Percentiles rank a stretch among this genome's conserved stretches.
Conservation (phyloP, 2,888 invertebrate genomes). For the Stenurella melanura region DNA sequence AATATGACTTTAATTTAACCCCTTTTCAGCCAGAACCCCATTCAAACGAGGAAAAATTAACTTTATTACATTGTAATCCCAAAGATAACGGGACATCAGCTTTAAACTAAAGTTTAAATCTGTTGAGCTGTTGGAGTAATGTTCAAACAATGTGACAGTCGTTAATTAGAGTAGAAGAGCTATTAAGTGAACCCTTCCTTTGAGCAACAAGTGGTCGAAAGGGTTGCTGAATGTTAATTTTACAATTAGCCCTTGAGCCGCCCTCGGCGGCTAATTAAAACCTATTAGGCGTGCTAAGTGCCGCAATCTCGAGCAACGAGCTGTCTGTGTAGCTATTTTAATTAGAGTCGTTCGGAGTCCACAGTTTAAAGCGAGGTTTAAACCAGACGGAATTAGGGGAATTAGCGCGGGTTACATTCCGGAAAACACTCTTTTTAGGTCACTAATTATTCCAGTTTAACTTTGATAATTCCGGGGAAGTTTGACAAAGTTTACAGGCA, state of each 20-base stretch:
- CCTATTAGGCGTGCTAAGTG: constrained; percentile 62
- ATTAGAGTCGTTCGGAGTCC: constrained; percentile 49
- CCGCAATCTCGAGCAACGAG: constrained; percentile 54
- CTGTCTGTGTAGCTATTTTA: constrained; percentile 51
- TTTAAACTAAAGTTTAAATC: constrained; percentile 54
- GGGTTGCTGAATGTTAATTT: constrained; percentile 67
- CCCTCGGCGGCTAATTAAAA: constrained; percentile 66
- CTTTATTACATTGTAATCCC: constrained; percentile 52
- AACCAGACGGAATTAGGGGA: constrained; percentile 48
- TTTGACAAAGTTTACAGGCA: constrained; percentile 28
- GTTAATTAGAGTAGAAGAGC: constrained; percentile 63
- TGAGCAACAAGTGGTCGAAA: constrained; percentile 66
- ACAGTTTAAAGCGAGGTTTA: constrained; percentile 46
- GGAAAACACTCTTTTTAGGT: constrained; percentile 45
- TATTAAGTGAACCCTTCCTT: constrained; percentile 63
- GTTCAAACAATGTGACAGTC: constrained; percentile 64
- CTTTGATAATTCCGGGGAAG: constrained; percentile 45
- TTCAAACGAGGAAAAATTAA: constrained; percentile 41
- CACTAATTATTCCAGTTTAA: constrained; percentile 45
- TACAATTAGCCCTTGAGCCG: constrained; percentile 64
- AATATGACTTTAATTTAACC: constrained; percentile 40
- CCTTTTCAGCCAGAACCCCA: constrained; percentile 35
- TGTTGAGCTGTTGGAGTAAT: constrained; percentile 53
- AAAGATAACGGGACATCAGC: constrained; percentile 53
- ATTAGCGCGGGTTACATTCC: constrained; percentile 49